Base-by-base conservation (phyloP, 2,797 vertebrate species). In the Eulemur mongoz region DNA sequence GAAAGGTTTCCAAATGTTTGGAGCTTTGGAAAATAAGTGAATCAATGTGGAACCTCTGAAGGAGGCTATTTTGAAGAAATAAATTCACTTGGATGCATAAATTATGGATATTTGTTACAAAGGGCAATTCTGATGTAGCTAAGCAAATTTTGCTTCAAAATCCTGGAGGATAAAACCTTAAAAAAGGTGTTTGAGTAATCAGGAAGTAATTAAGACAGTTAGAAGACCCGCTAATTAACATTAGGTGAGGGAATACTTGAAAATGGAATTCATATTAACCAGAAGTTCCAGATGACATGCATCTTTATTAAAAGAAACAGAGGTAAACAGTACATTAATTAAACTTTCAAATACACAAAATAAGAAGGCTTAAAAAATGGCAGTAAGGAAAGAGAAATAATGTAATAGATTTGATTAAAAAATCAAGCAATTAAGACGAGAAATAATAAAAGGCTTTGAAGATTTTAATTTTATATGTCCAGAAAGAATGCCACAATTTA, bases 241-340 rank as follows among this genome's bases (percentile, higher is more conserved):
- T 88, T 81, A 96, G 85, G 92, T 93, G 59, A 96, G 96, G 81
- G 94, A 97, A 98, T 95, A 97, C 92, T 96, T 97, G 95, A 92
- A 97, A 96, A 96, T 95, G 73, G 89, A 97, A 92, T 96, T 94
- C 72, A 48, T 94, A 76, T 95, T 96, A 96, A 95, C 83, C 73
- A 95, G 25, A 97, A 94, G 50, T 97, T 97, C 92, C 87, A 85
- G 84, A 89, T 91, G 97, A 97, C 90, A 89, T 90, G 81, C 87
- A 97, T 97, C 96, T 97, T 97, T 98, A 97, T 96, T 98, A 96
- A 97, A 97, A 96, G 91, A 96, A 97, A 93, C 76, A 59, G 79
- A 97, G 97, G 91, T 97, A 97, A 98, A 98, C 88, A 96, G 45
- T 80, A 93, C 61, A 92, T 96, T 97, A 96, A 98, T 98, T 98